Evolutionary conservation across 2,888 invertebrate genomes (phyloP), one percentile per base, ranked within the genome.

Genomic region (Zele albiditarsus): DNA sequence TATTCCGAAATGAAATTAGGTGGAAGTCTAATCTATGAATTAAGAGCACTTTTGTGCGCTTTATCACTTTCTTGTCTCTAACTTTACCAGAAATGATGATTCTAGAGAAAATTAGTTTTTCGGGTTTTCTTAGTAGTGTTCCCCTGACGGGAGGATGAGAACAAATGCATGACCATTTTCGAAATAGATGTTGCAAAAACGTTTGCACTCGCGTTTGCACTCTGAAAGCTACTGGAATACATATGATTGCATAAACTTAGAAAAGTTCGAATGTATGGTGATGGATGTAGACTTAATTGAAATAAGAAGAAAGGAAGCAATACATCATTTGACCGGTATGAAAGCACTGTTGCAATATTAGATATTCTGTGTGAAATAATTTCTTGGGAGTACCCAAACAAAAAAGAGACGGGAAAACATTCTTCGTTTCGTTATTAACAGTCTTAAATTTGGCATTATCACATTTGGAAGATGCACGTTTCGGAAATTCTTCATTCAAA

Each of bases 131-230:
- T n/a, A n/a, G n/a, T n/a, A n/a, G n/a, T n/a, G n/a, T n/a, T n/a
- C n/a, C n/a, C n/a, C n/a, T n/a, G n/a, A 23, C 5, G 27, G 58
- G 3, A 20, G 23, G 4, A 12, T 60, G 60, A 42, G 38, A 0
- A 12, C 23, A 38, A 65, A 65, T 38, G 14, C 31, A 2, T 12
- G 42, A 31, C 60, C 10, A 27, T 60, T 60, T 60, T 60, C 6
- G 20, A 25, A 23, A 6, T 6, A 23, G 28, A 8, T 60, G 12
- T 63, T n/a, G 31, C n/a, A 33, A 20, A 63, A 33, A 63, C 16
- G 46, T 68, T 68, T 49, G 53, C 69, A 69, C 57, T 31, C 16
- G 33, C 57, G 33, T 33, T 69, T 33, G 33, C 57, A 57, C 27
- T 8, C 38, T 67, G 2, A 65, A 65, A 65, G 38, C 31, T 23